These are phyloP conservation scores for Laupala kohalensis DNA, from an alignment of 1,140 invertebrate genomes.

Conservation along the genomic window DNA sequence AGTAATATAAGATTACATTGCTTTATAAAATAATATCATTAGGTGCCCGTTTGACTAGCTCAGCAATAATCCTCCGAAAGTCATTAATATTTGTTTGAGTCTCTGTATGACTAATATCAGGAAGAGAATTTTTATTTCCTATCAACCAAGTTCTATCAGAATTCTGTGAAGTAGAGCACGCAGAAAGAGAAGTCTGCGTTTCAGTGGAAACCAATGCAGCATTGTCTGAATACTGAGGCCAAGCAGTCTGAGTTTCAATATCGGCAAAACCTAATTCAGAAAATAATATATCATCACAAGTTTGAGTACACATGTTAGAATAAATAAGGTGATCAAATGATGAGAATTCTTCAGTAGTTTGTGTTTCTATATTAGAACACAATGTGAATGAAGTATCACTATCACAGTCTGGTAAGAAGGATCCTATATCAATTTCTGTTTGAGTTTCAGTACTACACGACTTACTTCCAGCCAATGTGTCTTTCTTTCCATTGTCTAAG, in stretches of 20 bases:
- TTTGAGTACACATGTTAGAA: constrained; percentile 44
- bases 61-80: constrained; percentile 9
- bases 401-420: constrained; percentile 3
- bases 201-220: constrained; percentile 27
- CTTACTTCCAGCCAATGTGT: constrained; percentile 25
- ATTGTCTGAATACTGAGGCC: constrained; percentile 27
- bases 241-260: constrained; percentile 45
- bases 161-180: constrained; percentile 21
- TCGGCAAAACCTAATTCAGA: constrained; percentile 38
- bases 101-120: constrained; percentile 31
- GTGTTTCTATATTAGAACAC: constrained; percentile 35
- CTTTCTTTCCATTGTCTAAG: constrained; percentile 16
- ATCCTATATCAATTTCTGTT: constrained; percentile 31
- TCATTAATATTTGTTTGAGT: constrained; percentile 28
- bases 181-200: constrained; percentile 29
- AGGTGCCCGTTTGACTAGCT: constrained; percentile 8
- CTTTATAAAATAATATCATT: constrained; percentile 9
- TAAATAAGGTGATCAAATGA: constrained; percentile 32
- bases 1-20: too few species aligned
- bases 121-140: constrained; percentile 13
- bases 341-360: constrained; percentile 29
- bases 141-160: constrained; percentile 24
- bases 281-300: constrained; percentile 38
- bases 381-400: constrained; percentile 22
- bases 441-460: constrained; percentile 42